Percentiles rank a stretch among this genome's conserved stretches.
These are phyloP conservation scores for Ibidorhyncha struthersii DNA, from an alignment of 2,113 vertebrate species.

Conservation along the genomic window DNA sequence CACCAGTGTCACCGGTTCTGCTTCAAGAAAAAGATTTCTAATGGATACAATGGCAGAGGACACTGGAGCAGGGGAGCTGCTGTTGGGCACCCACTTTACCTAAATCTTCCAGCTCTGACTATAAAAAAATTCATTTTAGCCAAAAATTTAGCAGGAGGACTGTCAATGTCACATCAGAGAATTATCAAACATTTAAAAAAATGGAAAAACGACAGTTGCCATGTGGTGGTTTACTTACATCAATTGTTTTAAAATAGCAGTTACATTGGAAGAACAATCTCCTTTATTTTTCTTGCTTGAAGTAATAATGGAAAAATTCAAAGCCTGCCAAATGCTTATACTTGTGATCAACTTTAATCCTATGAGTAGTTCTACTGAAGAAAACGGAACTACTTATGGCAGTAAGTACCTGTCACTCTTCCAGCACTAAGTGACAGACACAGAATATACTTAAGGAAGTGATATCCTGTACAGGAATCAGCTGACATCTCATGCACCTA, in stretches of 20 bases:
- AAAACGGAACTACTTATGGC: background rate
- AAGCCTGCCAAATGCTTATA: background rate
- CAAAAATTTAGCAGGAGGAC: background rate
- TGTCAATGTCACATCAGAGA: background rate
- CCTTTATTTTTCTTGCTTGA: background rate
- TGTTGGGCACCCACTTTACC: background rate
- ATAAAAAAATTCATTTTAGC: background rate
- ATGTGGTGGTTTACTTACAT: background rate
- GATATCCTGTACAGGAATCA: background rate
- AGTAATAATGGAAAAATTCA: background rate
- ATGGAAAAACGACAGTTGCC: background rate
- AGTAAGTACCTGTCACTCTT: conserved; percentile 12
- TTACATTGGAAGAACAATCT: background rate
- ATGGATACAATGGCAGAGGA: background rate
- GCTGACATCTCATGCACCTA: background rate
- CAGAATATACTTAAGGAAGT: background rate
- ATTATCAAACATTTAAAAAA: background rate
- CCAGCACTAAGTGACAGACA: background rate
- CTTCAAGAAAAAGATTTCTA: background rate
- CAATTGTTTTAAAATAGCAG: background rate
- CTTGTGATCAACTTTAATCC: conserved; percentile 6
- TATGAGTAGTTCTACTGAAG: background rate
- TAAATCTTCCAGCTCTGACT: background rate
- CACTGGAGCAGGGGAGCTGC: background rate
- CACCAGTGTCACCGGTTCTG: background rate